Evolutionary conservation across 2,113 vertebrate species (phyloP).

Genomic region (Caranx ignobilis): DNA sequence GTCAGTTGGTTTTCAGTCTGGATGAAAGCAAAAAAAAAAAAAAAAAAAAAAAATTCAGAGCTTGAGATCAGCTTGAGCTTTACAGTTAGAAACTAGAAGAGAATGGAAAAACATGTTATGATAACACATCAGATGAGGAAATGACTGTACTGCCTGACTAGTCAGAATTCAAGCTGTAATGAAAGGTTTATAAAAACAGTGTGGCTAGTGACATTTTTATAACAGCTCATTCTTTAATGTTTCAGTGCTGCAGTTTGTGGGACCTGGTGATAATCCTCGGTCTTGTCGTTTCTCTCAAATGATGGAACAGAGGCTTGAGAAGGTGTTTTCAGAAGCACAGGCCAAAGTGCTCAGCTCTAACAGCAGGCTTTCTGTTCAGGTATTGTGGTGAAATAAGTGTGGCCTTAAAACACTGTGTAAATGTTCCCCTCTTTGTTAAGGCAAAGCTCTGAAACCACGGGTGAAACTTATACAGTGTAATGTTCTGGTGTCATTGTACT

Average conservation of each 20-base stretch:
- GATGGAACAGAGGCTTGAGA: slow-evolving; percentile 94
- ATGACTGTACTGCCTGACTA: background rate
- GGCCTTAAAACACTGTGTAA: background rate
- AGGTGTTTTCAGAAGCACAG: slow-evolving; percentile 93
- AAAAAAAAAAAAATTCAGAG: slow-evolving; percentile 32
- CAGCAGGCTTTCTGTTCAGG: slow-evolving; percentile 92
- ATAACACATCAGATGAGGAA: slow-evolving; percentile 3
- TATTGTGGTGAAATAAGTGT: slow-evolving; percentile 67
- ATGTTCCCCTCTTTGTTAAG: background rate
- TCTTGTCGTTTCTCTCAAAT: slow-evolving; percentile 95
- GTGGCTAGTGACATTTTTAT: background rate
- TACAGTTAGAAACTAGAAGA: slow-evolving; percentile 3
- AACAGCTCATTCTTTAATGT: slow-evolving; percentile 33
- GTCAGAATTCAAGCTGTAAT: background rate
- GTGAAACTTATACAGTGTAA: background rate
- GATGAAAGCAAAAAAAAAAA: slow-evolving; percentile 44
- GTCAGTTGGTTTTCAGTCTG: slow-evolving; percentile 79
- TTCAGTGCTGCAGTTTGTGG: slow-evolving; percentile 96
- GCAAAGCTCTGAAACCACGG: background rate
- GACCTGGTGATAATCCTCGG: slow-evolving; percentile 89
- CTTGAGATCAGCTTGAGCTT: slow-evolving; percentile 39
- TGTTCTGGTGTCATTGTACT: background rate
- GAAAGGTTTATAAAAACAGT: background rate
- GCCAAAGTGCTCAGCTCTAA: slow-evolving; percentile 87
- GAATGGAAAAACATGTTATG: slow-evolving; percentile 3